These are phyloP conservation scores for Gonatopus flavifemur DNA, from an alignment of 1,140 invertebrate species.

Conservation along the genomic window DNA sequence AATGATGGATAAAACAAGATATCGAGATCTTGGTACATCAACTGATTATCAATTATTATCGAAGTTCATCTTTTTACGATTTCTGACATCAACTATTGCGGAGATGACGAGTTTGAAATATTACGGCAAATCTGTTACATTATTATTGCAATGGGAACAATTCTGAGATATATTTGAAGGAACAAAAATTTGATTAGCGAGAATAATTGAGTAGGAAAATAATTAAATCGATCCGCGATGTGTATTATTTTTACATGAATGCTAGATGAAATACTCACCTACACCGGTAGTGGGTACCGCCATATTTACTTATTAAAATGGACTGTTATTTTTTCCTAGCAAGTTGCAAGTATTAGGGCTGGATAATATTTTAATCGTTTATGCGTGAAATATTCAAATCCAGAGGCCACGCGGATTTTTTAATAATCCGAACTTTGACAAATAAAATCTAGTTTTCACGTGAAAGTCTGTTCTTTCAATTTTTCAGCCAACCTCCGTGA, in stretches of 20 bases:
- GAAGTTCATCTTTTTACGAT: too few species aligned
- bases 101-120: too few species aligned
- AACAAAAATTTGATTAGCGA: too few species aligned
- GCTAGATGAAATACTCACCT: slow-evolving; percentile 44
- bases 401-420: slow-evolving; percentile 11
- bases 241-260: slow-evolving; percentile 12
- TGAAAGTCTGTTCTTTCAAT: slow-evolving; percentile 33
- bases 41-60: too few species aligned
- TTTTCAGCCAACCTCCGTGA: slow-evolving; percentile 42
- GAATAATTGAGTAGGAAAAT: too few species aligned
- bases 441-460: slow-evolving; percentile 27
- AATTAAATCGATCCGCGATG: not conserved
- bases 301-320: slow-evolving; percentile 47
- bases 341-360: slow-evolving; percentile 15
- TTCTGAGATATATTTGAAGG: too few species aligned
- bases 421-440: slow-evolving; percentile 23
- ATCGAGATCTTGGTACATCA: too few species aligned
- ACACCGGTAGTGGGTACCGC: slow-evolving; percentile 57
- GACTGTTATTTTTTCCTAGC: slow-evolving; percentile 36
- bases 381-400: too few species aligned
- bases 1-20: too few species aligned
- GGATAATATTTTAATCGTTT: slow-evolving; percentile 8
- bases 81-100: too few species aligned
- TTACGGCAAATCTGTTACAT: too few species aligned
- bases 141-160: too few species aligned